Evolutionary conservation across 2,797 vertebrate species (phyloP), one percentile per base, ranked within the genome.

Genomic region (Natrix natrix): DNA sequence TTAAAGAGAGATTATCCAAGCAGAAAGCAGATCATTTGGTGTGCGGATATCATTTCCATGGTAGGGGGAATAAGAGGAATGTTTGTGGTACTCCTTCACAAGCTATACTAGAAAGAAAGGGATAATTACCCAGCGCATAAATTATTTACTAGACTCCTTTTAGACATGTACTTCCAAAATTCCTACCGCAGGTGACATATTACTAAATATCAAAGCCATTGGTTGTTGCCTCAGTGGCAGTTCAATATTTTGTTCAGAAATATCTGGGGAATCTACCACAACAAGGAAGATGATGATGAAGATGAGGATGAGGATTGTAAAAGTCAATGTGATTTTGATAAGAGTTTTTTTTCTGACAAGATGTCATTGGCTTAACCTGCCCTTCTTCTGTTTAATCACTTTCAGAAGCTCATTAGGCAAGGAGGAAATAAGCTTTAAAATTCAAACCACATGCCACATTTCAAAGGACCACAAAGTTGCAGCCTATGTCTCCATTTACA

Each of bases 361-460:
- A 96, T 95, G 94, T 94, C 93, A 93, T 95, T 95, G 92, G 92
- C 90, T 96, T 95, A 95, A 95, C 93, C 94, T 92, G 91, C 93
- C 93, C 96, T 96, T 96, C 87, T 96, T 96, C 94, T 94, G 91
- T 94, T 96, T 96, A 97, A 97, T 97, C 94, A 95, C 92, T 96
- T 96, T 97, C 96, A 96, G 95, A 95, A 91, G 91, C 91, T 97
- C 95, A 92, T 97, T 96, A 97, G 94, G 60, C 92, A 43, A 89
- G 32, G 69, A 97, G 95, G 95, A 97, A 97, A 96, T 95, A 94
- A 96, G 95, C 90, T 91, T 96, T 96, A 95, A 97, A 97, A 97
- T 89, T 95, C 96, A 96, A 97, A 97, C 95, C 96, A 97, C 95
- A 95, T 96, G 96, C 92, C 43, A n/a, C 90, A 88, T 93, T 60